Evolutionary conservation across 2,888 invertebrate genomes (phyloP).

Genomic region (Dolichopus griseipennis): DNA sequence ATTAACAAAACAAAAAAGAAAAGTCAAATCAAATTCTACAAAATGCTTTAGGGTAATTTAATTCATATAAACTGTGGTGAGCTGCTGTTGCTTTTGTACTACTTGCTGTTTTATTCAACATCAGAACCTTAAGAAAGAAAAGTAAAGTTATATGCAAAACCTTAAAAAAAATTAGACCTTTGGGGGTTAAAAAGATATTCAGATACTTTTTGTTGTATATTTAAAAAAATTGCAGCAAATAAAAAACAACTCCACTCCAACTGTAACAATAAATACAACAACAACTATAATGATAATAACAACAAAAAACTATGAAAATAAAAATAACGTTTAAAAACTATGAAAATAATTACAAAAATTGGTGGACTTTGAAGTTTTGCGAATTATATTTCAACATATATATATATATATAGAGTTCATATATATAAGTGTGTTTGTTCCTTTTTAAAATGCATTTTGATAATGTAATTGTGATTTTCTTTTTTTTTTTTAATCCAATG

Average conservation of each 20-base stretch:
- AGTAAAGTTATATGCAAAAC: too few relatives aligned
- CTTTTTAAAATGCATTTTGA: too few relatives aligned
- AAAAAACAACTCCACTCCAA: not conserved
- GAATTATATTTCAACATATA: not conserved
- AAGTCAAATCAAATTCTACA: not conserved
- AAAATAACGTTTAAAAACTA: not conserved
- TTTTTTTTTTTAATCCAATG: not conserved
- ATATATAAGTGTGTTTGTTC: too few relatives aligned
- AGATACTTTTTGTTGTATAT: not conserved
- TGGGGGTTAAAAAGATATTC: constrained; percentile 1
- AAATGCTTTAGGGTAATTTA: not conserved
- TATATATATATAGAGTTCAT: not conserved
- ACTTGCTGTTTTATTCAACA: not conserved
- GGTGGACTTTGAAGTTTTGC: not conserved
- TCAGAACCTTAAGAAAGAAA: not conserved
- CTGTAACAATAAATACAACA: not conserved
- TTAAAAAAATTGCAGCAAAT: not conserved
- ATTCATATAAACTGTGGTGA: not conserved
- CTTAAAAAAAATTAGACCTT: not conserved
- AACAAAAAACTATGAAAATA: not conserved
- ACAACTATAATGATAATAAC: not conserved
- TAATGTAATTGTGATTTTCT: not conserved
- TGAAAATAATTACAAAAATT: not conserved
- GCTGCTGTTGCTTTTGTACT: not conserved
- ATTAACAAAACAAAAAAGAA: too few relatives aligned